A percentile compares a stretch with the other conserved stretches of the same genome.
phyloP scores from a whole-genome alignment of 2,113 vertebrate genomes.

The Ceyx cyanopectus region DNA sequence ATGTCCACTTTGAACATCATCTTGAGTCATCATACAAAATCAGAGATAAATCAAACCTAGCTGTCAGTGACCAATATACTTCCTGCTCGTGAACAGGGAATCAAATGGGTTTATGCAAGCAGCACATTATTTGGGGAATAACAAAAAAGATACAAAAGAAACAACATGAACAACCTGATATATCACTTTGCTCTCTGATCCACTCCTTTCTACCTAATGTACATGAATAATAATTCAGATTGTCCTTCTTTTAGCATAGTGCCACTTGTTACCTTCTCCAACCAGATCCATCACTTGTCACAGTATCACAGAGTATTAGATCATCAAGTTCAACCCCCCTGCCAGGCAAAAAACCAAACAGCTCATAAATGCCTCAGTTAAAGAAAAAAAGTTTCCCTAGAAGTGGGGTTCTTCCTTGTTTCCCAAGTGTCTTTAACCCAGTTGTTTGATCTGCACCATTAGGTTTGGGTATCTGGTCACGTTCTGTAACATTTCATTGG shows the following conservation, averaged over 20 bases:
- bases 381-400: not conserved
- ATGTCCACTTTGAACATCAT: not conserved
- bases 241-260: not conserved
- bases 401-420: not conserved
- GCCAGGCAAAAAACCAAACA: not conserved
- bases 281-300: not conserved
- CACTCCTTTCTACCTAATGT: not conserved
- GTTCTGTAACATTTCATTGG: not conserved
- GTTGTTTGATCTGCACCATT: not conserved
- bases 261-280: not conserved
- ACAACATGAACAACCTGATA: rapidly evolving
- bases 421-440: not conserved
- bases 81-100: not conserved
- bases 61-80: not conserved
- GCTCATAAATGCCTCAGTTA: not conserved
- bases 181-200: not conserved
- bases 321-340: too few species aligned
- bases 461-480: not conserved
- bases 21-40: not conserved
- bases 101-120: not conserved
- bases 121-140: not conserved
- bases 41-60: not conserved
- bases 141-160: not conserved
- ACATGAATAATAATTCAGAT: not conserved
- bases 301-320: too few species aligned